Base-by-base conservation (phyloP, 2,113 vertebrate genomes). In the Anser brachyrhynchus region DNA sequence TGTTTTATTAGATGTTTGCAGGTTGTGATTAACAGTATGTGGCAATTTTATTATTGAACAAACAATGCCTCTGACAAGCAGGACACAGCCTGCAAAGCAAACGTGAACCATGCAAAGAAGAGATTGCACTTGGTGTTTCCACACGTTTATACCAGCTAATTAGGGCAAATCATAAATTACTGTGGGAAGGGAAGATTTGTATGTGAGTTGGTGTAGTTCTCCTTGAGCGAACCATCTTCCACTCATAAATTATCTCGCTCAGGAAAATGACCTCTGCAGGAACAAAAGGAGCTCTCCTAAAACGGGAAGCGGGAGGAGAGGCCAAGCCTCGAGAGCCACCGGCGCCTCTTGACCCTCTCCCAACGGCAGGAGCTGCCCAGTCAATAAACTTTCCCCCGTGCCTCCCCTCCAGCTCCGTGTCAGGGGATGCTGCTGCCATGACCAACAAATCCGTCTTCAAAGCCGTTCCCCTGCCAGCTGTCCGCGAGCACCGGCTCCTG, bases 91-190 rank as follows among this genome's bases (percentile, higher is more conserved):
- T 57, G 87, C 87, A 51, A 80, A 62, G 54, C 0, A 3, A 57
- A 49, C 0, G 5, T 4, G 61, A 67, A 54, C 46, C 1, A 43
- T 10, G 74, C 70, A 25, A 72, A 51, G 43, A 41, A 41, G 80
- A 59, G 64, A 13, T 25, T 25, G 71, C 23, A 11, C 41, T 6
- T 26, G 29, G 72, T 84, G 65, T 19, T 93, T 55, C 87, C 92
- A 54, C 11, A 4, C 7, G 1, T 69, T 76, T 25, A 20, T 49
- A 23, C 7, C 4, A 52, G 39, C 26, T 77, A 65, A 87, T 85
- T n/a, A 64, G 61, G 82, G 72, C 66, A 84, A 88, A 93, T 66
- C 74, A 23, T 46, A 79, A 87, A 79, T 84, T 37, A 29, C 39
- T 10, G 28, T 6, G 35, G 52, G 44, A 25, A 51, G 43, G 28